These are phyloP conservation scores for Noctua comes DNA, from an alignment of 2,888 invertebrate species.

Conservation along the genomic window DNA sequence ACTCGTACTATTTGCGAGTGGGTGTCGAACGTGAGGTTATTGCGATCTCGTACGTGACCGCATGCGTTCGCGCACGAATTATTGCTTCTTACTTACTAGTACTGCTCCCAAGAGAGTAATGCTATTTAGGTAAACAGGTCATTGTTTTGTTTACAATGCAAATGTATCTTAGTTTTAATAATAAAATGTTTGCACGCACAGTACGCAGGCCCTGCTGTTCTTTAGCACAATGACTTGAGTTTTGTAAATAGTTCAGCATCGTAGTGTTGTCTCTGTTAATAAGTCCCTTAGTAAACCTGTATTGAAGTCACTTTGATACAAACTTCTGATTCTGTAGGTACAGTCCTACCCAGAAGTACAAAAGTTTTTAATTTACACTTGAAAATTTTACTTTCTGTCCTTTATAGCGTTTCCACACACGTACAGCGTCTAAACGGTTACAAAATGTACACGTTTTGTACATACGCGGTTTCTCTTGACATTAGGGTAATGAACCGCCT, in stretches of 20 bases:
- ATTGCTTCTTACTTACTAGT: slow-evolving; percentile 35
- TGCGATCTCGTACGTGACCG: slow-evolving; percentile 71
- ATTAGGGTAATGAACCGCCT: slow-evolving; percentile 45
- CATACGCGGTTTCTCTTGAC: slow-evolving; percentile 28
- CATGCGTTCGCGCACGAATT: slow-evolving; percentile 56
- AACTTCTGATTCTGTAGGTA: background rate
- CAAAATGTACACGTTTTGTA: slow-evolving; percentile 29
- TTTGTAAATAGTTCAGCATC: background rate
- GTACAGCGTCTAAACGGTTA: slow-evolving; percentile 12
- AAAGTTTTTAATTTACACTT: background rate
- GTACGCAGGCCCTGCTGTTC: background rate
- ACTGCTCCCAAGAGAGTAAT: slow-evolving; percentile 61
- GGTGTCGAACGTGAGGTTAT: slow-evolving; percentile 78
- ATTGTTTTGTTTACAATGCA: slow-evolving; percentile 50
- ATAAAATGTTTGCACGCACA: background rate
- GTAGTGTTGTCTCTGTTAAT: background rate
- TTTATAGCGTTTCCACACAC: slow-evolving; percentile 10
- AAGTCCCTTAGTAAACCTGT: background rate
- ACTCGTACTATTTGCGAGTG: slow-evolving; percentile 68
- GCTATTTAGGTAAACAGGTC: slow-evolving; percentile 73
- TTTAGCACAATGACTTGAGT: background rate
- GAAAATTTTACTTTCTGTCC: slow-evolving; percentile 6
- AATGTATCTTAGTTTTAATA: slow-evolving; percentile 20
- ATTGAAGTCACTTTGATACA: background rate
- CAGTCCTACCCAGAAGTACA: background rate